A percentile compares a stretch with the other conserved stretches of the same genome.
phyloP scores from a whole-genome alignment of 2,113 vertebrate genomes.

The Myocastor coypus region DNA sequence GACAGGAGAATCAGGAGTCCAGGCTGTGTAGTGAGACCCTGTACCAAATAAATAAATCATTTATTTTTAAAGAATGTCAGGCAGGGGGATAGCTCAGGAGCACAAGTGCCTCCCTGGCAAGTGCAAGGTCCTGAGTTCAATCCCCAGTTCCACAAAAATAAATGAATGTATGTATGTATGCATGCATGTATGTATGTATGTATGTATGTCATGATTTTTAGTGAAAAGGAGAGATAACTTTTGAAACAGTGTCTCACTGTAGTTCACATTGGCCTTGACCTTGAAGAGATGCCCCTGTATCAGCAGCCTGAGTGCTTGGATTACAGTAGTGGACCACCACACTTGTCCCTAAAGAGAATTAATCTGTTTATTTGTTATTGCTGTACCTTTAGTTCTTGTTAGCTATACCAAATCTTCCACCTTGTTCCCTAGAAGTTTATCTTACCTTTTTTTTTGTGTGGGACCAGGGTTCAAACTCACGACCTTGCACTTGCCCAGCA shows the following conservation, averaged over 20 bases:
- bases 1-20: too few species aligned
- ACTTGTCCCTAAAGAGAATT: background rate
- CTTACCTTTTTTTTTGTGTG: background rate
- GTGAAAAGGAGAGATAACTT: background rate
- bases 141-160: too few species aligned
- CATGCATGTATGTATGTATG: too few species aligned
- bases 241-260: background rate
- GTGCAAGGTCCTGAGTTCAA: too few species aligned
- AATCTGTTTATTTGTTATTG: background rate
- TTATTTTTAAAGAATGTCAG: too few species aligned
- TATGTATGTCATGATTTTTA: background rate
- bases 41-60: too few species aligned
- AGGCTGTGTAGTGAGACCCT: too few species aligned
- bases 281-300: background rate
- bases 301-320: background rate
- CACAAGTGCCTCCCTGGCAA: too few species aligned
- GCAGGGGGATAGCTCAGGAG: too few species aligned
- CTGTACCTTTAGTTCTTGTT: background rate
- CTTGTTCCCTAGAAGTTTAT: background rate
- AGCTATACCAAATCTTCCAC: background rate
- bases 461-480: too few species aligned
- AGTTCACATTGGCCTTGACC: background rate
- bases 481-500: too few species aligned
- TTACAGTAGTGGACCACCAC: background rate
- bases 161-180: too few species aligned